phyloP scores from a whole-genome alignment of 2,888 invertebrate species.

The Protophormia terraenovae region DNA sequence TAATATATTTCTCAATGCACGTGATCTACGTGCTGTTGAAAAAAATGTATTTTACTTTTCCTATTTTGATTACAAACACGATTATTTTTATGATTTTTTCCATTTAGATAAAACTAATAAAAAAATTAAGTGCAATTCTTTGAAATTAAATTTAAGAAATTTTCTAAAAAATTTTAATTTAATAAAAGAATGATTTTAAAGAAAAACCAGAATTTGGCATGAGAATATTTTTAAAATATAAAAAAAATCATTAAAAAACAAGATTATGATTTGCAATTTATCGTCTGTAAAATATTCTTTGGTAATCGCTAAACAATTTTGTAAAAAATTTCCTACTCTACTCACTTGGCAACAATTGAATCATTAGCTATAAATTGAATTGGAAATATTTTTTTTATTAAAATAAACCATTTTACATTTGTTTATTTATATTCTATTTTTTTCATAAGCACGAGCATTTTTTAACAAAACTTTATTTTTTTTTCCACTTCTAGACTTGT shows the following conservation, averaged over 20 bases:
- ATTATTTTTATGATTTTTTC: neutral
- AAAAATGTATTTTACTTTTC: neutral
- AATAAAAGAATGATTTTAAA: too few species aligned
- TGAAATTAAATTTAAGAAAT: neutral
- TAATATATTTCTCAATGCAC: slow-evolving; percentile 2
- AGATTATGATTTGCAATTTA: too few species aligned
- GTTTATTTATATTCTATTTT: neutral
- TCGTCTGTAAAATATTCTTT: too few species aligned
- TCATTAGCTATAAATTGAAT: neutral
- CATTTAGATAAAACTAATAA: neutral
- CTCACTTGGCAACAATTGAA: neutral
- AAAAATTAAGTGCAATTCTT: slow-evolving; percentile 26
- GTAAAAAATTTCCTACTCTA: too few species aligned
- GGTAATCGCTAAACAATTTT: too few species aligned
- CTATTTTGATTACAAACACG: slow-evolving; percentile 17
- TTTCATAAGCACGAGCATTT: too few species aligned
- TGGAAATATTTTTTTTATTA: neutral
- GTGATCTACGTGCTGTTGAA: slow-evolving; percentile 39
- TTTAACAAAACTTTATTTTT: neutral
- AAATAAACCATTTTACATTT: neutral
- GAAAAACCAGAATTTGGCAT: too few species aligned
- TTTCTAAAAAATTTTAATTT: too few species aligned
- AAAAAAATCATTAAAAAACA: too few species aligned
- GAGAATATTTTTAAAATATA: too few species aligned
- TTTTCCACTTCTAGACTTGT: neutral